These are phyloP conservation scores for Acrossocheilus fasciatus DNA, from an alignment of 2,797 vertebrate species.

Conservation along the genomic window DNA sequence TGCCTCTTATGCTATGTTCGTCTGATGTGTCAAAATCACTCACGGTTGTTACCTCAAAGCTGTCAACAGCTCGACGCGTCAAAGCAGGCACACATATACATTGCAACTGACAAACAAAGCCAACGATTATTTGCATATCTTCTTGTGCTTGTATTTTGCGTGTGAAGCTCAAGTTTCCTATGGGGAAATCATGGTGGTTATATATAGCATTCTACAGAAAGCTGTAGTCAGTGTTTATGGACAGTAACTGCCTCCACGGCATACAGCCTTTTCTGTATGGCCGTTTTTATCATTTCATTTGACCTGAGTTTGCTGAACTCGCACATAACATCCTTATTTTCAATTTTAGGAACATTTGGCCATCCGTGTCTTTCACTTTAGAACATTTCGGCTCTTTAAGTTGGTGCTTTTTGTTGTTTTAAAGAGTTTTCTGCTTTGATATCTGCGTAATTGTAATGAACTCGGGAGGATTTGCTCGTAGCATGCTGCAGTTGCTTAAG, in stretches of 20 bases:
- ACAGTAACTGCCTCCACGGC: not conserved
- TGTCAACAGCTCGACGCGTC: slow-evolving; percentile 37
- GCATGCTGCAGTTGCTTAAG: slow-evolving; percentile 14
- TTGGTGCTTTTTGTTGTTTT: slow-evolving; percentile 28
- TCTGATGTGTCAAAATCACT: slow-evolving; percentile 47
- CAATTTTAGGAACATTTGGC: not conserved
- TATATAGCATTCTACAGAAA: slow-evolving; percentile 12
- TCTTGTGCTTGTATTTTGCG: slow-evolving; percentile 12
- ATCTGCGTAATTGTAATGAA: slow-evolving; percentile 45
- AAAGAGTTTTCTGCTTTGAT: slow-evolving; percentile 13
- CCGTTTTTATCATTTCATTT: not conserved
- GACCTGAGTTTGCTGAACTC: not conserved
- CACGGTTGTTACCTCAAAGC: slow-evolving; percentile 56
- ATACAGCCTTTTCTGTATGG: not conserved
- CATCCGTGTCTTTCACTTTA: not conserved
- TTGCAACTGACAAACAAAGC: slow-evolving; percentile 33
- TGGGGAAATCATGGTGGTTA: slow-evolving; percentile 26
- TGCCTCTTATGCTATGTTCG: slow-evolving; percentile 33
- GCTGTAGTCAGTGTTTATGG: slow-evolving; percentile 19
- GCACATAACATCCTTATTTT: not conserved
- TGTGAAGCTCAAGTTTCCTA: slow-evolving; percentile 26
- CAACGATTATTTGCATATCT: slow-evolving; percentile 34
- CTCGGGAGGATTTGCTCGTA: slow-evolving; percentile 4
- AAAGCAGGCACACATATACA: slow-evolving; percentile 36
- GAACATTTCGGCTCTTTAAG: not conserved